Conservation (phyloP, 1,140 invertebrate species). For the Ylistrum balloti region DNA sequence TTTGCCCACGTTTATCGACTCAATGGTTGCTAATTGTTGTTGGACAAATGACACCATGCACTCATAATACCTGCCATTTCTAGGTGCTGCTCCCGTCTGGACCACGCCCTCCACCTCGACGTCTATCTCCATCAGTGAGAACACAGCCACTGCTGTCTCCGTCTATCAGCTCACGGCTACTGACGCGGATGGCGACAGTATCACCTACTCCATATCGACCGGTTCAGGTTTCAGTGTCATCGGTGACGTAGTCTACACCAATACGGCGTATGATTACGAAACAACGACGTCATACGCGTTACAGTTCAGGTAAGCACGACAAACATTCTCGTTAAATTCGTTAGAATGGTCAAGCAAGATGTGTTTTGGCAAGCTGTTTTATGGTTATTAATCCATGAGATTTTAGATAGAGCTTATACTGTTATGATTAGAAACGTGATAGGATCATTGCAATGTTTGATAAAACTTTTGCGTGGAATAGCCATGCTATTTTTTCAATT, state of each 20-base stretch:
- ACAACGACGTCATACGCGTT: neutral
- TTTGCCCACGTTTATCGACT: too few relatives aligned
- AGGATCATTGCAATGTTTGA: too few relatives aligned
- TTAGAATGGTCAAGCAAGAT: too few relatives aligned
- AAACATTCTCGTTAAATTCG: too few relatives aligned
- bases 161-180: constrained; percentile 8
- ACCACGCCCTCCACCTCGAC: neutral
- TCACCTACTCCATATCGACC: neutral
- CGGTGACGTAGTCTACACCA: constrained; percentile 22
- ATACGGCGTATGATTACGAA: neutral
- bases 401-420: too few relatives aligned
- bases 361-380: too few relatives aligned
- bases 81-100: neutral
- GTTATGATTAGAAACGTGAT: too few relatives aligned
- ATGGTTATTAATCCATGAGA: too few relatives aligned
- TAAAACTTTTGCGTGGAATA: too few relatives aligned
- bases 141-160: neutral
- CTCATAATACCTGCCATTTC: neutral
- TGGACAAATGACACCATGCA: neutral
- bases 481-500: too few relatives aligned
- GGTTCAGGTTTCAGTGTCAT: constrained; percentile 3
- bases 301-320: neutral
- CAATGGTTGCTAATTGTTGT: too few relatives aligned
- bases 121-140: neutral
- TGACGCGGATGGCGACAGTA: neutral